phyloP scores from a whole-genome alignment of 1,140 invertebrate species.

The Thereuonema tuberculata region DNA sequence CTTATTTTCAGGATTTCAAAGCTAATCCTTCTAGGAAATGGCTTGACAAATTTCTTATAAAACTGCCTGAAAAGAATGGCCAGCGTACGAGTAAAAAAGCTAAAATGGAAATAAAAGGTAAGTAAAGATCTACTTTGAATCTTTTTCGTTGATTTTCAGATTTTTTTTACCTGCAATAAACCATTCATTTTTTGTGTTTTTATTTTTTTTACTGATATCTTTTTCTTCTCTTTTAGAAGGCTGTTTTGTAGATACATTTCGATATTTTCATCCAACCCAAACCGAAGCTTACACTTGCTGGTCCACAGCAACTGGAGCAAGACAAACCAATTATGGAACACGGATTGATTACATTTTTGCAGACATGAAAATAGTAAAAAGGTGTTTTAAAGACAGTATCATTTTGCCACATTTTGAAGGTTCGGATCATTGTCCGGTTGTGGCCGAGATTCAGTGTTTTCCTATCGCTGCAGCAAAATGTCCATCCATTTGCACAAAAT shows the following conservation, averaged over 20 bases:
- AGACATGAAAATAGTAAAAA: slow-evolving; percentile 26
- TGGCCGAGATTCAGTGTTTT: slow-evolving; percentile 26
- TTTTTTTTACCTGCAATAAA: too few relatives aligned
- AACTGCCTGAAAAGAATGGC: too few relatives aligned
- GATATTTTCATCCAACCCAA: slow-evolving; percentile 35
- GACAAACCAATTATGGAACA: slow-evolving; percentile 42
- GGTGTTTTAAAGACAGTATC: slow-evolving; percentile 27
- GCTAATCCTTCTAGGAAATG: too few relatives aligned
- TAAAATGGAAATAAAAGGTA: too few relatives aligned
- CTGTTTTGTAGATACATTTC: slow-evolving; percentile 39
- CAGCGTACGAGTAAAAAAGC: too few relatives aligned
- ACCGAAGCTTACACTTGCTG: slow-evolving; percentile 41
- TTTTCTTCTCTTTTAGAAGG: slow-evolving; percentile 16
- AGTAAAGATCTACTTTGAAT: too few relatives aligned
- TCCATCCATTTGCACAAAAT: slow-evolving; percentile 36
- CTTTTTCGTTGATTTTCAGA: too few relatives aligned
- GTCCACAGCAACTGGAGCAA: slow-evolving; percentile 35
- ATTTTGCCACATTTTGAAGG: slow-evolving; percentile 38
- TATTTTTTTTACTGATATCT: too few relatives aligned
- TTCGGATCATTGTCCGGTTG: slow-evolving; percentile 45
- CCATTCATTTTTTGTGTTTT: too few relatives aligned
- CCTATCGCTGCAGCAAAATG: slow-evolving; percentile 24
- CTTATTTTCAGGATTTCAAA: too few relatives aligned
- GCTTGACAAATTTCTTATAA: too few relatives aligned
- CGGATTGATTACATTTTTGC: slow-evolving; percentile 43